Percentiles rank a stretch among this genome's conserved stretches.
Conservation (phyloP, 2,888 invertebrate genomes). For the Sarcophaga rosellei region DNA sequence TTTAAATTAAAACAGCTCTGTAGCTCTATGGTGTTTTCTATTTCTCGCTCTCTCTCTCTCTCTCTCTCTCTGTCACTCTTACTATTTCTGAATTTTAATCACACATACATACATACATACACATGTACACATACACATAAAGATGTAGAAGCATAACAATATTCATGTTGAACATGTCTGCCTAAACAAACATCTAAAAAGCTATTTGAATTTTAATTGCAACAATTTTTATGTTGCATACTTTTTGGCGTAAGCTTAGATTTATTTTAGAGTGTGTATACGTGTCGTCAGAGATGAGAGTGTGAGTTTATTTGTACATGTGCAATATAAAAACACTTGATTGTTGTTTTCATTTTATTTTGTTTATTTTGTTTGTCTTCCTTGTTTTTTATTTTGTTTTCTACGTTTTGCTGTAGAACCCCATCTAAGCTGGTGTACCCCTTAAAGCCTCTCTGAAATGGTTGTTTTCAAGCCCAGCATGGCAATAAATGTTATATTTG, state of each 20-base stretch:
- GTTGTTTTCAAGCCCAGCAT: slow-evolving; percentile 46
- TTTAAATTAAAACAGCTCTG: background rate
- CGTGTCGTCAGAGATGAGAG: background rate
- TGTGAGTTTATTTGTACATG: slow-evolving; percentile 55
- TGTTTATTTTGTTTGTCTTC: slow-evolving; percentile 36
- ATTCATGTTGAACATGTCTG: background rate
- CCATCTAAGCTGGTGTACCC: background rate
- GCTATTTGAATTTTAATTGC: slow-evolving; percentile 68
- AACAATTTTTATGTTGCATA: slow-evolving; percentile 66
- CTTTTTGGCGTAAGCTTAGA: slow-evolving; percentile 63
- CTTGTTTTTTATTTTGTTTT: background rate
- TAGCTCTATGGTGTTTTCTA: too few species aligned
- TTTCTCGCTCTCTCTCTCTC: background rate
- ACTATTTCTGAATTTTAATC: background rate
- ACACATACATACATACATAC: background rate
- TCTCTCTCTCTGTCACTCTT: background rate
- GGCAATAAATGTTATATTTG: slow-evolving; percentile 58
- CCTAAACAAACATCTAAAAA: slow-evolving; percentile 56
- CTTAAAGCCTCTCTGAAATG: slow-evolving; percentile 26
- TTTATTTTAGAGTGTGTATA: slow-evolving; percentile 43
- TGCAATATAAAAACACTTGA: slow-evolving; percentile 56
- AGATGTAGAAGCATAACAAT: too few species aligned
- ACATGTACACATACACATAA: too few species aligned
- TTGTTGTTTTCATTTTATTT: slow-evolving; percentile 29
- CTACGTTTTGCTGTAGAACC: background rate